Evolutionary conservation across 2,113 vertebrate genomes (phyloP).

Genomic region (Gavia stellata): DNA sequence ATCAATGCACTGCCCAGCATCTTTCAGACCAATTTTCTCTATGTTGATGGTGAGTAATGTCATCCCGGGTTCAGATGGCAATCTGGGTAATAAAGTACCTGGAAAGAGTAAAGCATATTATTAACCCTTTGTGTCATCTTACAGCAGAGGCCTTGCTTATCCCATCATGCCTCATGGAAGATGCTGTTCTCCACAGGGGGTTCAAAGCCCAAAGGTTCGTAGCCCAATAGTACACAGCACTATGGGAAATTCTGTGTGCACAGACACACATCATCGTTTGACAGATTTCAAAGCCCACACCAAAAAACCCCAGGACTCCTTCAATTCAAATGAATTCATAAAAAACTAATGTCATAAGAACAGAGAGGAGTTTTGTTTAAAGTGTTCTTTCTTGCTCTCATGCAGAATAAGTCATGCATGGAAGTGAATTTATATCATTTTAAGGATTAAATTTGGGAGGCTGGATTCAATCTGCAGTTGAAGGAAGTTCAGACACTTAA

Average conservation of each 20-base stretch:
- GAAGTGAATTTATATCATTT: not conserved
- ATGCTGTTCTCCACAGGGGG: not conserved
- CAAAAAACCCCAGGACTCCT: not conserved
- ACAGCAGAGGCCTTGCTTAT: not conserved
- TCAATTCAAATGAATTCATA: not conserved
- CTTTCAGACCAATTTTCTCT: constrained; percentile 97
- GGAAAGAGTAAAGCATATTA: constrained; percentile 19
- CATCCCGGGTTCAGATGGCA: constrained; percentile 97
- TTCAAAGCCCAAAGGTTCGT: not conserved
- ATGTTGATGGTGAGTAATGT: constrained; percentile 91
- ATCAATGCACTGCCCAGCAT: constrained; percentile 97
- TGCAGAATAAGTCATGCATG: not conserved
- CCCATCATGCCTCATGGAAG: not conserved
- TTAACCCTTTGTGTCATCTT: not conserved
- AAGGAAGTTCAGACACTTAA: not conserved
- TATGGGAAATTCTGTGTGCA: not conserved
- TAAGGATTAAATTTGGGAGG: not conserved
- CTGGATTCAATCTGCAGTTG: not conserved
- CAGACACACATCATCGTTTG: not conserved
- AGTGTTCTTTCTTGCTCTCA: not conserved
- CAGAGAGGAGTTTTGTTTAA: not conserved
- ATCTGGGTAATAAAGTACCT: constrained; percentile 93
- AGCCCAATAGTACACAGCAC: not conserved
- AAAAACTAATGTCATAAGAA: not conserved
- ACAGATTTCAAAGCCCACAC: not conserved